Evolutionary conservation across 30 jellyfish, hydroid and myxozoan genomes (phyloP), one percentile per base, ranked within the genome.

Genomic region (Aurelia sp.): DNA sequence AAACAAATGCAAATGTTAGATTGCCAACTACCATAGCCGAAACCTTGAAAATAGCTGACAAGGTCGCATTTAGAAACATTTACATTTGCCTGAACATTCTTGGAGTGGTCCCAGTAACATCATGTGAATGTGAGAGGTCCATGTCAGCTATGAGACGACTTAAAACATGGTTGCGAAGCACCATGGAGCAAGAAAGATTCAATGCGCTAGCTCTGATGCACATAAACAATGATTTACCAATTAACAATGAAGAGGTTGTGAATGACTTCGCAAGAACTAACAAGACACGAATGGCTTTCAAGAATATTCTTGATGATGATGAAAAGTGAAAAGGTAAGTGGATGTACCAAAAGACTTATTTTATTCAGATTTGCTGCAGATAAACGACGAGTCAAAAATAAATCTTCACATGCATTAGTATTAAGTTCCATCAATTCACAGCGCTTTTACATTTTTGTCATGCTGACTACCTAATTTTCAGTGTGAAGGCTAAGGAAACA

Each of bases 71-170:
- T 72, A 86, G 89, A 19, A 90, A 90, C 50, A 84, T 90, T n/a
- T 69, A 17, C 60, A 68, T 53, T 50, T 86, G 71, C 16, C 65
- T 90, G 67, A 61, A 55, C 27, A 90, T 90, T 27, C 67, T 90
- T 13, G 96, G 83, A 18, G 66, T 91, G 31, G 50, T 84, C 33
- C 96, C 97, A 12, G 86, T 90, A 52, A 90, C 89, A 17, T 35
- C 96, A 13, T 84, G 97, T 64, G 76, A 58, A 53, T 84, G 93
- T 66, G 97, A 90, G 66, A 60, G 97, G 55, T 62, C 89, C 27
- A 63, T 79, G 52, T 88, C 84, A 17, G 78, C 81, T 16, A 27
- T 88, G 73, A 68, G 84, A 44, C 87, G 89, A 19, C 73, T 88
- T 20, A 88, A 88, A 73, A 76, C 84, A 10, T 79, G 71, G 71